Percentiles rank a stretch among this genome's conserved stretches.
Conservation (phyloP, 2,113 vertebrate species). For the Lagenorhynchus albirostris region DNA sequence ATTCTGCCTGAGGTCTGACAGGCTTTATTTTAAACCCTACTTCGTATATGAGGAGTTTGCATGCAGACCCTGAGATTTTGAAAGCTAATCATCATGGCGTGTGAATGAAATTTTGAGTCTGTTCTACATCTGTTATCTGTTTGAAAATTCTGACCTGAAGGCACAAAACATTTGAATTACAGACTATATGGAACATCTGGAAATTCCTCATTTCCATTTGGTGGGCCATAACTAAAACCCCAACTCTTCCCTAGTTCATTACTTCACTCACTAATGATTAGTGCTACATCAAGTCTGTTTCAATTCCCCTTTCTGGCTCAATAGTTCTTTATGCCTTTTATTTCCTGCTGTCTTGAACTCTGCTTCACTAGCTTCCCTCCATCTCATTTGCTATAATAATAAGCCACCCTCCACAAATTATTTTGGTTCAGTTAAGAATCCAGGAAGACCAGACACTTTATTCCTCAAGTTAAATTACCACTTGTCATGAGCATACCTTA, state of each 20-base stretch:
- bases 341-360: slow-evolving; percentile 68
- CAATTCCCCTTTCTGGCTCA: slow-evolving; percentile 53
- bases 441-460: slow-evolving; percentile 31
- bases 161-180: slow-evolving; percentile 62
- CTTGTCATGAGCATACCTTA: neutral
- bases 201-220: slow-evolving; percentile 70
- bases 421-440: slow-evolving; percentile 58
- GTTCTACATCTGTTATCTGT: slow-evolving; percentile 65
- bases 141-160: slow-evolving; percentile 70
- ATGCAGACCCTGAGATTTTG: slow-evolving; percentile 33
- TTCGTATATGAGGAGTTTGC: slow-evolving; percentile 55
- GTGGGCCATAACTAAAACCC: slow-evolving; percentile 67
- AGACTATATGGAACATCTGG: slow-evolving; percentile 72
- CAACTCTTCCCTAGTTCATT: slow-evolving; percentile 66
- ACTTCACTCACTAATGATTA: slow-evolving; percentile 67
- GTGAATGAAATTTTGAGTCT: slow-evolving; percentile 46
- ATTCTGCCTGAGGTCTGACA: slow-evolving; percentile 47
- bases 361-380: slow-evolving; percentile 10
- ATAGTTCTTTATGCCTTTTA: slow-evolving; percentile 50
- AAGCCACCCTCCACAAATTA: slow-evolving; percentile 37
- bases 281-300: slow-evolving; percentile 67
- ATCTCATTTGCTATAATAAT: slow-evolving; percentile 59
- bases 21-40: slow-evolving; percentile 60
- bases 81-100: slow-evolving; percentile 59
- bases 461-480: slow-evolving; percentile 7